Evolutionary conservation across 1,140 invertebrate genomes (phyloP).

Genomic region (Hydropsyche tenuis): DNA sequence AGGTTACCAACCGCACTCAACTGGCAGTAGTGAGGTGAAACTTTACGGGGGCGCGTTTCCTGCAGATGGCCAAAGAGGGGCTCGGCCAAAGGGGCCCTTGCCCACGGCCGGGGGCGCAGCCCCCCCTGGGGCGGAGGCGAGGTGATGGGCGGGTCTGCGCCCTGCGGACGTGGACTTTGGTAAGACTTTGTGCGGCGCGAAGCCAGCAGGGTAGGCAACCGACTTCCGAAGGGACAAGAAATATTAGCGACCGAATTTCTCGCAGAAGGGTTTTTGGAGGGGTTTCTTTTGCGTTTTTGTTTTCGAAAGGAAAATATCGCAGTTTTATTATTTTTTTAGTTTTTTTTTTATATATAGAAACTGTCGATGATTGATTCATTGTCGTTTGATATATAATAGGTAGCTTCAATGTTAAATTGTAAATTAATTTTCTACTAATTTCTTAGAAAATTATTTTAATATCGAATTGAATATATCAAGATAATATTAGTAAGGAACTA

Average conservation of each 20-base stretch:
- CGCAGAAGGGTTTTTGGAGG: not conserved
- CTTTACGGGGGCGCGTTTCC: slow-evolving; percentile 39
- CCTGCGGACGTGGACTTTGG: slow-evolving; percentile 34
- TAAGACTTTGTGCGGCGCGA: slow-evolving; percentile 36
- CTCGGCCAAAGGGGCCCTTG: slow-evolving; percentile 16
- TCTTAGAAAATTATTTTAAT: no score
- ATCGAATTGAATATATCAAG: no score
- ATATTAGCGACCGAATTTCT: slow-evolving; percentile 27
- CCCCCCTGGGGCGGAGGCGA: not conserved
- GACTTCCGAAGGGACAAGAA: slow-evolving; percentile 33
- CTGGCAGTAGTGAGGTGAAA: slow-evolving; percentile 33
- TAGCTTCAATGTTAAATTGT: no score
- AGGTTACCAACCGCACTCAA: not conserved
- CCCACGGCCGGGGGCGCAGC: not conserved
- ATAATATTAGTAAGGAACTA: no score
- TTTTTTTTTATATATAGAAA: no score
- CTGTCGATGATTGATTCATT: no score
- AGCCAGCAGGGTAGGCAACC: slow-evolving; percentile 31
- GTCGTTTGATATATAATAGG: no score
- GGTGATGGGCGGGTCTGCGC: not conserved
- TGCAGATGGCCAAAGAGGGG: slow-evolving; percentile 38
- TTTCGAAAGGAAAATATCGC: no score
- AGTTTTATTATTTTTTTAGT: no score
- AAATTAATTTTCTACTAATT: no score
- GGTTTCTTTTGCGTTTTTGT: no score